A percentile compares a stretch with the other conserved stretches of the same genome.
These are phyloP conservation scores for Gari tellinella DNA, from an alignment of 2,888 invertebrate genomes.

Conservation along the genomic window DNA sequence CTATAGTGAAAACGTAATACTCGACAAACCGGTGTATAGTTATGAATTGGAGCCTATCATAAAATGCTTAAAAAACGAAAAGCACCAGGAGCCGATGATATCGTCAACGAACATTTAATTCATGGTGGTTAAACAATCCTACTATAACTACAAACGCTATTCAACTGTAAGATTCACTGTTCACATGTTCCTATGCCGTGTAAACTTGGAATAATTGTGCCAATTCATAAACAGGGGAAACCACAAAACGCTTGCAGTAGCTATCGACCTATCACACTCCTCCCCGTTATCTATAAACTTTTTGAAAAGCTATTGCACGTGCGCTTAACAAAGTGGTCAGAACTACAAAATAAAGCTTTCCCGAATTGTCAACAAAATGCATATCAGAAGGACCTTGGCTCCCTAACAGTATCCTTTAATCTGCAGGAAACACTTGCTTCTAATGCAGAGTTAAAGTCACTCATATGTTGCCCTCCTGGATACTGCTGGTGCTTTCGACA, in stretches of 20 bases:
- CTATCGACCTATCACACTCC: constrained; percentile 27
- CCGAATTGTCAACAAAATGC: constrained; percentile 36
- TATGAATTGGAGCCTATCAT: no score
- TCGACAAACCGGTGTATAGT: no score
- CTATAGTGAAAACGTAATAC: no score
- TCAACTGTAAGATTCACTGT: constrained; percentile 7
- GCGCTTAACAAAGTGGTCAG: not conserved
- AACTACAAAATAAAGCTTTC: constrained; percentile 6
- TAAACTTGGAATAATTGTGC: constrained; percentile 24
- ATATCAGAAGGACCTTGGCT: constrained; percentile 15
- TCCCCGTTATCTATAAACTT: constrained; percentile 27
- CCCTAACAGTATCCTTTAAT: constrained; percentile 4
- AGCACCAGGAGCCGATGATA: constrained; percentile 20
- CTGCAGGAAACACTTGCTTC: constrained; percentile 6
- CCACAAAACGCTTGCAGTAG: constrained; percentile 20
- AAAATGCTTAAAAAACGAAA: constrained; percentile 6
- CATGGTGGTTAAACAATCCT: constrained; percentile 8
- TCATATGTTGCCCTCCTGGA: constrained; percentile 7
- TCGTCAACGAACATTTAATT: constrained; percentile 23
- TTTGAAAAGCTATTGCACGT: constrained; percentile 32
- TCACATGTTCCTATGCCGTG: constrained; percentile 16
- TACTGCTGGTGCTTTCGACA: constrained; percentile 4
- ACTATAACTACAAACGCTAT: constrained; percentile 4
- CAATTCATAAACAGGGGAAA: constrained; percentile 31
- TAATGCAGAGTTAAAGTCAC: not conserved